Evolutionary conservation across 2,113 vertebrate genomes (phyloP), one percentile per base, ranked within the genome.

Genomic region (Takifugu bimaculatus): DNA sequence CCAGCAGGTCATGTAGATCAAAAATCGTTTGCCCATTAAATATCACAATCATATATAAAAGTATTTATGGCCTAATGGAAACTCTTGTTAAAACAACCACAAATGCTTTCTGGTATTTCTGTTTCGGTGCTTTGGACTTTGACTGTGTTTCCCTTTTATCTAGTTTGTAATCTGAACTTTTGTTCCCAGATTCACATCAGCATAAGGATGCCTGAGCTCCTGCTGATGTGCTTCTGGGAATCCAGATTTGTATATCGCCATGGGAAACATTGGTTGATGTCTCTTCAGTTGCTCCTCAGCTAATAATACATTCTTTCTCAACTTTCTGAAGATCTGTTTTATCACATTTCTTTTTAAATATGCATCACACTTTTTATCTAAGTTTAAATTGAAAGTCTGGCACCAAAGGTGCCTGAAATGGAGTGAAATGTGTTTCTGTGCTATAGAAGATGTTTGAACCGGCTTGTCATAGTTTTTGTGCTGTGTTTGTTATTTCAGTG

Each of bases 401-500:
- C 20, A 20, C 20, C 20, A 20, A 20, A 20, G 20, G 20, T 20
- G 51, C 5, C 12, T 5, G 9, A 39, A 39, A 39, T 39, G 4
- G 4, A 12, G 26, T 26, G 25, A 4, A 47, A 42, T 20, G 14
- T 4, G 26, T 32, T 11, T 28, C 47, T 57, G 11, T 27, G 47
- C 12, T 4, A 0, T n/a, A 70, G 28, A 29, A 13, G 3, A 13
- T 68, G 45, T 48, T 15, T 14, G 13, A 29, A 3, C 50, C 7
- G 20, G 2, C 10, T 57, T 51, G 39, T 72, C 4, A 27, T 48
- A 70, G 57, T 56, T 4, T 69, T 20, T 85, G 52, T 69, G n/a
- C 60, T 84, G 54, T 70, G 61, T 55, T 70, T 84, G 65, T 86
- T 68, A 77, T 89, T 91, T 53, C 86, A 89, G 87, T n/a, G 75